These are phyloP conservation scores for Eledona agricola DNA, from an alignment of 2,888 invertebrate species.

Conservation along the genomic window DNA sequence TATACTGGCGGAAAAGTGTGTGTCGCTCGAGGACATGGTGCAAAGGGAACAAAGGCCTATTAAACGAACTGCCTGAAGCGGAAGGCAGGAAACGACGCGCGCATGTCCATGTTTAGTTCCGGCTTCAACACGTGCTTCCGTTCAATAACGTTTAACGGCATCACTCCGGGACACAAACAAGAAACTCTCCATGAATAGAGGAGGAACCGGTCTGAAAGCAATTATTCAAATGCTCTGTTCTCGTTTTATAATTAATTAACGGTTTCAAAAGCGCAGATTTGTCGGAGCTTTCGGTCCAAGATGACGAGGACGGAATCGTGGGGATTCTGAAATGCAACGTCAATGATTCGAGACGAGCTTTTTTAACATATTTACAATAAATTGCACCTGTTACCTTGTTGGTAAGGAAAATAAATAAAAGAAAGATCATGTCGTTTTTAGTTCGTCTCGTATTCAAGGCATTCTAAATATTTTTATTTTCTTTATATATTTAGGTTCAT, in stretches of 20 bases:
- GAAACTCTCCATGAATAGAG: slow-evolving; percentile 43
- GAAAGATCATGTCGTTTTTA: too few species aligned
- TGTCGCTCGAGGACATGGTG: slow-evolving; percentile 9
- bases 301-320: too few species aligned
- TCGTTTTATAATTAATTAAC: slow-evolving; percentile 43
- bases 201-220: slow-evolving; percentile 39
- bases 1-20: slow-evolving; percentile 32
- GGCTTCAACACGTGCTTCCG: slow-evolving; percentile 52
- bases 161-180: slow-evolving; percentile 44
- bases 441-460: too few species aligned
- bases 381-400: too few species aligned
- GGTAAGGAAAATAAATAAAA: too few species aligned
- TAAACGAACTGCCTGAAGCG: slow-evolving; percentile 44
- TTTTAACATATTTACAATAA: too few species aligned
- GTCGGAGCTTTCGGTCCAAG: slow-evolving; percentile 28
- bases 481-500: too few species aligned
- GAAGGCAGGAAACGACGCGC: slow-evolving; percentile 46
- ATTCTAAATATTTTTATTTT: too few species aligned
- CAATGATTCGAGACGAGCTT: too few species aligned
- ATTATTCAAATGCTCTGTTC: slow-evolving; percentile 43
- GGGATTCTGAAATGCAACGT: too few species aligned
- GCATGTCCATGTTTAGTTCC: slow-evolving; percentile 46
- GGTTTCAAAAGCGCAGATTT: slow-evolving; percentile 38
- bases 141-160: slow-evolving; percentile 47
- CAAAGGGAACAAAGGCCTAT: slow-evolving; percentile 43